These are phyloP conservation scores for Dipodomys stephensi DNA, from an alignment of 2,113 vertebrate species.

Conservation along the genomic window DNA sequence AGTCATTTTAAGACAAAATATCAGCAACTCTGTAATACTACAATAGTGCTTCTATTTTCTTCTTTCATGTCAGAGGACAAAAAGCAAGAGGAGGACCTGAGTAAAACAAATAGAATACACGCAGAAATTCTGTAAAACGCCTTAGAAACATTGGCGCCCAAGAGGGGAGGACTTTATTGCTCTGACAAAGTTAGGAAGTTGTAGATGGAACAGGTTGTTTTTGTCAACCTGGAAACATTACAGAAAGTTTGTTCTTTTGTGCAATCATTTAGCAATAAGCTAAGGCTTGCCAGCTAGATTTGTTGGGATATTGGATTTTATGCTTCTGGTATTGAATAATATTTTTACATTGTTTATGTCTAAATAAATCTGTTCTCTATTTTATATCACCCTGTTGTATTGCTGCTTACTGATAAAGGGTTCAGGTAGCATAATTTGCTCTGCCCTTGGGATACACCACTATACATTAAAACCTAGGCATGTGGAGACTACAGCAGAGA, in stretches of 20 bases:
- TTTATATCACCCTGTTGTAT: slow-evolving; percentile 74
- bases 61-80: slow-evolving; percentile 23
- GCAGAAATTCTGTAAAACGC: slow-evolving; percentile 46
- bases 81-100: background rate
- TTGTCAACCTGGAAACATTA: slow-evolving; percentile 78
- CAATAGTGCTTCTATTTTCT: background rate
- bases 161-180: slow-evolving; percentile 70
- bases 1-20: slow-evolving; percentile 41
- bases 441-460: slow-evolving; percentile 74
- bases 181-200: slow-evolving; percentile 76
- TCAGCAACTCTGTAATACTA: background rate
- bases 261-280: slow-evolving; percentile 81
- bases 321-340: slow-evolving; percentile 80
- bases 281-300: slow-evolving; percentile 79
- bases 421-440: slow-evolving; percentile 80
- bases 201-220: slow-evolving; percentile 66
- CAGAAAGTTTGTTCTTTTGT: slow-evolving; percentile 81
- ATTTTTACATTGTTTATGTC: slow-evolving; percentile 83
- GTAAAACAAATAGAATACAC: background rate
- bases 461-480: slow-evolving; percentile 66
- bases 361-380: slow-evolving; percentile 83
- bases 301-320: slow-evolving; percentile 83
- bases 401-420: slow-evolving; percentile 79
- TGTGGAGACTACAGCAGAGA: slow-evolving; percentile 51
- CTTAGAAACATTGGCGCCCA: slow-evolving; percentile 32